phyloP scores from a whole-genome alignment of 1,140 invertebrate genomes.

The Pseudomyrmex flavicornis region DNA sequence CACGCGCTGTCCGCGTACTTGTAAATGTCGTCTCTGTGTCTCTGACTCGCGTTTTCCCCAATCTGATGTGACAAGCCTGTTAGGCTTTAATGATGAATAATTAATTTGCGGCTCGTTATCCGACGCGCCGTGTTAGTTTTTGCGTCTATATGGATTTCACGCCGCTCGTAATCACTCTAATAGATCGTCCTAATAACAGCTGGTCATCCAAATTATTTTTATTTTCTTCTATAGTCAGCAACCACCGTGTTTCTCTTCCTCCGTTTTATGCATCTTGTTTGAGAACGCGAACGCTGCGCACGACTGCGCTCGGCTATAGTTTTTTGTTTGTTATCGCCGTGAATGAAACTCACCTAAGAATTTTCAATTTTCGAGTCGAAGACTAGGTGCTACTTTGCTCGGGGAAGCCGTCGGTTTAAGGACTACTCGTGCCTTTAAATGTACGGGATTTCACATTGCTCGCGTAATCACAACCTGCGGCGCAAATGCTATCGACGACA shows the following conservation, averaged over 20 bases:
- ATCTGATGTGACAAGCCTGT: conserved; percentile 62
- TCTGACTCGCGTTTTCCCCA: conserved; percentile 65
- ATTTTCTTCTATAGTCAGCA: conserved; percentile 2
- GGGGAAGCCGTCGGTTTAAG: conserved; percentile 41
- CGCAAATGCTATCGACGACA: conserved; percentile 35
- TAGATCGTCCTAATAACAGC: conserved; percentile 26
- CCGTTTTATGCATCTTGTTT: not conserved
- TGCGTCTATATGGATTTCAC: conserved; percentile 5
- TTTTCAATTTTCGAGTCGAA: conserved; percentile 60
- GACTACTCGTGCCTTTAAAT: conserved; percentile 20
- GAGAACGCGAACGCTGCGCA: not conserved
- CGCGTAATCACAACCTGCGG: conserved; percentile 55
- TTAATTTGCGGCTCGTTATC: conserved; percentile 71
- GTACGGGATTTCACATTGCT: conserved; percentile 56
- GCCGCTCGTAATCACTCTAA: conserved; percentile 29
- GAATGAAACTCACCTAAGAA: not conserved
- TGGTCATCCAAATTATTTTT: conserved; percentile 25
- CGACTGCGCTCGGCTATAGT: not conserved
- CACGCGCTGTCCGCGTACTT: conserved; percentile 76
- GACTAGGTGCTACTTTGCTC: conserved; percentile 5
- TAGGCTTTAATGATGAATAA: conserved; percentile 73
- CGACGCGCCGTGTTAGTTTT: not conserved
- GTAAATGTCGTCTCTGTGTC: conserved; percentile 73
- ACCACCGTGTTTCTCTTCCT: not conserved
- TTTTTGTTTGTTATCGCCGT: not conserved